Conservation (phyloP, 1,140 invertebrate genomes). For the Eufriesea mexicana region DNA sequence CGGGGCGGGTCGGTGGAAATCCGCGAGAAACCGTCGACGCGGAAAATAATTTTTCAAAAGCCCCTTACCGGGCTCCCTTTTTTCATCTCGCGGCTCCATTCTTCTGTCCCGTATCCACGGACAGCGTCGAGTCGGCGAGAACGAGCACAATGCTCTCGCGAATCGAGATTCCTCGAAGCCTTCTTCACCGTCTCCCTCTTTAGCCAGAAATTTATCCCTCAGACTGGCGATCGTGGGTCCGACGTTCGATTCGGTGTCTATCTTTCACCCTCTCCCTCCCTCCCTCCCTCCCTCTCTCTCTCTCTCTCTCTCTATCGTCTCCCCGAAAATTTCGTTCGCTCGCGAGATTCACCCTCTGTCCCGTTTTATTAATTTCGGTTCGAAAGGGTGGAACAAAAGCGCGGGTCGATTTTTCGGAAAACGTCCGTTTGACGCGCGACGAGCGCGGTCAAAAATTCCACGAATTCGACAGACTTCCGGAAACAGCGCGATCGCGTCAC, state of each 20-base stretch:
- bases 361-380: not conserved
- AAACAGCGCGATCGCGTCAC: not conserved
- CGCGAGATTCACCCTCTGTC: too few species aligned
- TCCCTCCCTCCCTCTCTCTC: too few species aligned
- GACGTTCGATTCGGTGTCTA: not conserved
- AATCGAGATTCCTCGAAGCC: slow-evolving; percentile 30
- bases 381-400: not conserved
- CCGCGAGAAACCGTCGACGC: slow-evolving; percentile 33
- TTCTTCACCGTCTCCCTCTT: not conserved
- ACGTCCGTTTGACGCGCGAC: not conserved
- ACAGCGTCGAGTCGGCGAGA: not conserved
- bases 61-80: slow-evolving; percentile 5
- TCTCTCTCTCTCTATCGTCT: not conserved
- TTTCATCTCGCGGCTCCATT: slow-evolving; percentile 44
- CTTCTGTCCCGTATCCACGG: slow-evolving; percentile 11
- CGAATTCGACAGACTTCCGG: not conserved
- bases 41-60: slow-evolving; percentile 66
- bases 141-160: not conserved
- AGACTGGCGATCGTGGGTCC: not conserved
- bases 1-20: slow-evolving; percentile 13
- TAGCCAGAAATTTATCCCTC: not conserved
- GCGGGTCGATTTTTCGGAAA: not conserved
- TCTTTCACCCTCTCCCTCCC: not conserved
- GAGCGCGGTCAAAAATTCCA: not conserved
- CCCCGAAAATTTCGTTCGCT: too few species aligned